Conservation (phyloP, 2,113 vertebrate species). For the Rhea americana region DNA sequence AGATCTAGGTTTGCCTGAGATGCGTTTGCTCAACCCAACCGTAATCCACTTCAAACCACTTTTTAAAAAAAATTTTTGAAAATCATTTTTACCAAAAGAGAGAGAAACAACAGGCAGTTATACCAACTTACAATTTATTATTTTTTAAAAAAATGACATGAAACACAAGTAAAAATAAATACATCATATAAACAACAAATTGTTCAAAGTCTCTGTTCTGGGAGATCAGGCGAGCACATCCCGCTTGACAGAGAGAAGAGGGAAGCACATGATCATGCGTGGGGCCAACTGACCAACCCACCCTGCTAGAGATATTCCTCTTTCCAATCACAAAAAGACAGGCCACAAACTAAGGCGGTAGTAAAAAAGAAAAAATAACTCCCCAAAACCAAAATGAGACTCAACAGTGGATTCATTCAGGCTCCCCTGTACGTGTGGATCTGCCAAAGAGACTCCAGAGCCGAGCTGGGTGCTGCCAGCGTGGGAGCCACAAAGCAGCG, state of each 20-base stretch:
- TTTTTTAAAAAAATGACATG: slow-evolving; percentile 85
- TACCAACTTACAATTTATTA: slow-evolving; percentile 85
- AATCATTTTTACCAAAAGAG: slow-evolving; percentile 67
- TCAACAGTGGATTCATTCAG: slow-evolving; percentile 22
- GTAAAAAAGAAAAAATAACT: slow-evolving; percentile 56
- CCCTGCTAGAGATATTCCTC: slow-evolving; percentile 71
- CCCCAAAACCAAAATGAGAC: slow-evolving; percentile 32
- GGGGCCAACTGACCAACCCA: slow-evolving; percentile 49
- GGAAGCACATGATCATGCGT: slow-evolving; percentile 80
- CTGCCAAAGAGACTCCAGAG: neutral
- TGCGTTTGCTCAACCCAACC: neutral
- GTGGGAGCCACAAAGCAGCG: neutral
- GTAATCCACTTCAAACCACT: slow-evolving; percentile 28
- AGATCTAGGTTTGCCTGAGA: neutral
- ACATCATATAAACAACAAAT: slow-evolving; percentile 86
- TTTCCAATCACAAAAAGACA: slow-evolving; percentile 72
- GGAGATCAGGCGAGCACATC: slow-evolving; percentile 55
- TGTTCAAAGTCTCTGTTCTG: slow-evolving; percentile 79
- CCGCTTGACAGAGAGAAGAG: slow-evolving; percentile 74
- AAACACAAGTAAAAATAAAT: slow-evolving; percentile 89
- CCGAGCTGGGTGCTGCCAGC: neutral
- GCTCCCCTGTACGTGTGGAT: neutral
- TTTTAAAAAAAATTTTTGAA: neutral
- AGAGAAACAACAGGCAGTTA: slow-evolving; percentile 76
- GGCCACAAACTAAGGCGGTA: slow-evolving; percentile 76